Percentiles rank a stretch among this genome's conserved stretches.
Conservation (phyloP, 2,797 vertebrate species). For the Tragelaphus oryx region DNA sequence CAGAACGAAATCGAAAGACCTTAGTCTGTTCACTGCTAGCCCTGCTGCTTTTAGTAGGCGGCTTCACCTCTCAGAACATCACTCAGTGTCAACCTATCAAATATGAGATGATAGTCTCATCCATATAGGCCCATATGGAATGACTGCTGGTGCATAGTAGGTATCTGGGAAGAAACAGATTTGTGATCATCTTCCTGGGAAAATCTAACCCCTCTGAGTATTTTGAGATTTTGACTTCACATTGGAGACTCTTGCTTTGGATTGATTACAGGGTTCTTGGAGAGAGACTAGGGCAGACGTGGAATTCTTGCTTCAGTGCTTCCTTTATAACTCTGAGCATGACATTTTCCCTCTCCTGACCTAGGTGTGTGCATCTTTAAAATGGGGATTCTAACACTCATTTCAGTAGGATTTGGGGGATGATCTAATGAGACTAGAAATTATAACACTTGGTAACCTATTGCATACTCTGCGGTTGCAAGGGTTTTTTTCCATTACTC, state of each 20-base stretch:
- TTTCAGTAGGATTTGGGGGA: background rate
- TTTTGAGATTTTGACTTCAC: background rate
- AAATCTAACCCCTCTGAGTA: background rate
- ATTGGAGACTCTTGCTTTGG: background rate
- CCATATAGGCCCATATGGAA: too few relatives aligned
- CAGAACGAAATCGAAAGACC: background rate
- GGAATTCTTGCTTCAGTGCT: background rate
- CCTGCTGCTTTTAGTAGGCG: background rate
- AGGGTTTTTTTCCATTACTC: background rate
- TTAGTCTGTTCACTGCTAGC: background rate
- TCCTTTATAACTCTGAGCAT: background rate
- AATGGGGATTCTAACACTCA: background rate
- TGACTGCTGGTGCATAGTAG: background rate
- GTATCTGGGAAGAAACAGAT: background rate
- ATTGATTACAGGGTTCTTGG: background rate
- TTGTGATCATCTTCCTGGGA: background rate
- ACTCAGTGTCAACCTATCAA: background rate
- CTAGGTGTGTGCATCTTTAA: background rate
- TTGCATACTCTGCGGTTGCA: background rate
- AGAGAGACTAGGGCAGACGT: background rate
- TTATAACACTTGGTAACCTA: background rate
- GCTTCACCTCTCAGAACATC: background rate
- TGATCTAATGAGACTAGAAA: background rate
- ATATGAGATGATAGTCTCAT: background rate
- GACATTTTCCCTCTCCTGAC: background rate